These are phyloP conservation scores for Dermatophagoides farinae DNA, from an alignment of 1,140 invertebrate species.

Conservation along the genomic window DNA sequence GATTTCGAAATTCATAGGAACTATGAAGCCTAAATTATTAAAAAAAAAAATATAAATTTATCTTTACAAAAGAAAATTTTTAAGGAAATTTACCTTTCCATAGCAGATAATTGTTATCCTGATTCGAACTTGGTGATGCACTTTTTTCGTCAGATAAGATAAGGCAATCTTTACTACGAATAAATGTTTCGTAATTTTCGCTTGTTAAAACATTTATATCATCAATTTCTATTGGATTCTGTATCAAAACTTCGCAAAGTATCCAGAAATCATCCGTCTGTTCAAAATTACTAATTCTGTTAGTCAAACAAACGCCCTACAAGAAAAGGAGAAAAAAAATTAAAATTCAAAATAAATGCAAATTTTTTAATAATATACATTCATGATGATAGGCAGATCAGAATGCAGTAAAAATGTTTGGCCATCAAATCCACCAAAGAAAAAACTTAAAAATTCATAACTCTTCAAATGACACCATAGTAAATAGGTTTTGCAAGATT, in stretches of 20 bases:
- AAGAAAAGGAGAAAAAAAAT: background rate
- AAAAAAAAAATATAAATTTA: background rate
- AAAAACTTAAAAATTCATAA: no score
- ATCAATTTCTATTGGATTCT: background rate
- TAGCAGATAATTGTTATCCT: background rate
- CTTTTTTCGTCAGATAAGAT: background rate
- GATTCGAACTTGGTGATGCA: no score
- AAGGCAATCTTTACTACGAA: no score
- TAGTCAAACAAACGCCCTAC: background rate
- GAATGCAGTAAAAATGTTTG: no score
- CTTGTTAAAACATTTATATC: background rate
- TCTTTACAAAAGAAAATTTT: background rate
- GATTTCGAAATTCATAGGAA: background rate
- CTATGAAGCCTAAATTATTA: background rate
- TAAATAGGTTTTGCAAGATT: background rate
- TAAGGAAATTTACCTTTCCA: conserved; percentile 7
- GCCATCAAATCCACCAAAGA: no score
- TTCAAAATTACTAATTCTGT: background rate
- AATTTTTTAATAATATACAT: background rate
- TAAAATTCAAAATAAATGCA: background rate
- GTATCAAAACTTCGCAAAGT: background rate
- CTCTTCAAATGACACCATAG: background rate
- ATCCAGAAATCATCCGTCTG: background rate
- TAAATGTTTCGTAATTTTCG: no score
- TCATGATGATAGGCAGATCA: no score